Base-by-base conservation (phyloP, 2,113 vertebrate genomes). In the Pleuronectes platessa region DNA sequence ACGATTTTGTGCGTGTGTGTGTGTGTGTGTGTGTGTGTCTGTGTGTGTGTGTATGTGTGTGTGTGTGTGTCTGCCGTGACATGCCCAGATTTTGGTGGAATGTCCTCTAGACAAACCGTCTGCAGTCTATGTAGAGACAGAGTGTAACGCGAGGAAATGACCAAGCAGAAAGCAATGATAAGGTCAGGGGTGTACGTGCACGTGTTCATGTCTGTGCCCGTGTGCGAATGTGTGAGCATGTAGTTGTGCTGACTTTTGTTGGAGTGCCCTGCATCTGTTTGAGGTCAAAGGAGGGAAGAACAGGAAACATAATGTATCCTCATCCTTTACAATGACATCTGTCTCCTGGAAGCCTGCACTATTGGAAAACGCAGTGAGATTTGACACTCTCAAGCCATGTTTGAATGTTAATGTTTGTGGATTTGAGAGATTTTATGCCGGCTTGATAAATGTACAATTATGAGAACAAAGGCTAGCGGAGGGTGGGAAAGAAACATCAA, bases 131-230 rank as follows among this genome's bases (percentile, higher is more conserved):
- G 70, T n/a, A 3, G 51, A 11, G 51, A 54, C 51, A 54, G 78
- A 67, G 68, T 77, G 70, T 82, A 67, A 65, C 42, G 49, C 24
- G n/a, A 60, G 68, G 55, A 70, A 81, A 74, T 31, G 72, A 58
- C 70, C 61, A 62, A 71, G 47, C 47, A 20, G 61, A 71, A 26
- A 84, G 59, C 17, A 20, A 54, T n/a, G n/a, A 64, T 75, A 70
- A 85, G 62, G 54, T 84, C 62, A 55, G 45, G 23, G 71, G 24
- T 42, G 27, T 54, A 20, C 37, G 15, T 61, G 26, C 3, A n/a
- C 40, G 35, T 42, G 45, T 27, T 11, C 9, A 3, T 76, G 68
- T 71, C 5, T 61, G n/a, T 13, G 2, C 31, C 12, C 11, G 17
- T 23, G 24, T 73, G 18, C 35, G 21, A 65, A 40, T 6, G 0